A percentile compares a stretch with the other conserved stretches of the same genome.
phyloP scores from a whole-genome alignment of 2,888 invertebrate species.

The Napeogenes sylphis region DNA sequence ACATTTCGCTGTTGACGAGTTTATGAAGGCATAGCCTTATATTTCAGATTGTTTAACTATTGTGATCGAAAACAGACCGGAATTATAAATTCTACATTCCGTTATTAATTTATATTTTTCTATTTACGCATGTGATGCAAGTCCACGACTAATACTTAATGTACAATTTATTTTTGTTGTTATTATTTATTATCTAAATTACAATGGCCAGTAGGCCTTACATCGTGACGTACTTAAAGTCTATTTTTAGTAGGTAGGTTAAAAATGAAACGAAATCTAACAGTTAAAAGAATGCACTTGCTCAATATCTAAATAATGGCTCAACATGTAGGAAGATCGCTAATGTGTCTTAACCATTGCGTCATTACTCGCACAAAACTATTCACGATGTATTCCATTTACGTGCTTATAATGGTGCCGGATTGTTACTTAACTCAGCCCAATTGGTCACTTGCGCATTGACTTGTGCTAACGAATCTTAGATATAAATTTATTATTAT shows the following conservation, averaged over 20 bases:
- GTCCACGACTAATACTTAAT: conserved; percentile 73
- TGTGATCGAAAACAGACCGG: conserved; percentile 72
- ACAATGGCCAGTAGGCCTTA: conserved; percentile 26
- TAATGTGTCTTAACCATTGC: conserved; percentile 20
- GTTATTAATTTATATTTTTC: conserved; percentile 63
- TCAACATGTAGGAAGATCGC: conserved; percentile 55
- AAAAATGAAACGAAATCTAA: conserved; percentile 25
- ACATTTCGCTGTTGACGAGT: conserved; percentile 73
- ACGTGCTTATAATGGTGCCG: conserved; percentile 60
- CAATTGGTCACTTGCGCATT: conserved; percentile 5
- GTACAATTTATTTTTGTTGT: conserved; percentile 44
- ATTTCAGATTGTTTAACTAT: conserved; percentile 71
- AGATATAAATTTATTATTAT: conserved; percentile 1
- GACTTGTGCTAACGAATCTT: conserved; percentile 25
- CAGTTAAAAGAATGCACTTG: conserved; percentile 44
- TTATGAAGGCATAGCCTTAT: conserved; percentile 69
- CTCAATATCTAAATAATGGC: conserved; percentile 58
- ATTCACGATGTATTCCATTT: conserved; percentile 41
- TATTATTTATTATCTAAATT: conserved; percentile 56
- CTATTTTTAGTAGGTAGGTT: conserved; percentile 42
- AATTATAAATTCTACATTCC: conserved; percentile 77
- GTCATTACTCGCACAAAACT: conserved; percentile 66
- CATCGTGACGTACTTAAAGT: conserved; percentile 41
- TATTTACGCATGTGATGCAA: conserved; percentile 72
- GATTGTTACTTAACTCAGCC: conserved; percentile 26